Percentiles rank a stretch among this genome's conserved stretches.
These are phyloP conservation scores for Aythya baeri DNA, from an alignment of 2,113 vertebrate species.

Conservation along the genomic window DNA sequence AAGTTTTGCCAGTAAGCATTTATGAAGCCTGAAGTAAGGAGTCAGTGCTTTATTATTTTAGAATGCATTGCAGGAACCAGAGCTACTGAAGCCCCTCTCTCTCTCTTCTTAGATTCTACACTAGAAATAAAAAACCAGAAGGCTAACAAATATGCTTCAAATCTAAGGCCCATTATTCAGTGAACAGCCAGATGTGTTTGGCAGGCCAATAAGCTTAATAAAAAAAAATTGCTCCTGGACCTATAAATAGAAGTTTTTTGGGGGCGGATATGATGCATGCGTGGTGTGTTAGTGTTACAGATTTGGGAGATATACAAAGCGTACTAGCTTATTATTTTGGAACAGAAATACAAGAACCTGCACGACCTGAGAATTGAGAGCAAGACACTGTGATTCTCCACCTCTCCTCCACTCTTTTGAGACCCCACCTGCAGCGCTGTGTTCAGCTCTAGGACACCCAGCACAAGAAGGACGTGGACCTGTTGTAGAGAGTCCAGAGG, in stretches of 20 bases:
- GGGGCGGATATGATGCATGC: too few species aligned
- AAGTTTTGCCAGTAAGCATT: not conserved
- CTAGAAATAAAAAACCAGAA: not conserved
- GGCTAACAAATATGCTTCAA: not conserved
- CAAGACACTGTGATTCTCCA: not conserved
- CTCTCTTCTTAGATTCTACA: not conserved
- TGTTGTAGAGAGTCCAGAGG: not conserved
- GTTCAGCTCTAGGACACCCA: not conserved
- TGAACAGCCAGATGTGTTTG: not conserved
- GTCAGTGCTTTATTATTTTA: not conserved
- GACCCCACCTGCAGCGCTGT: not conserved
- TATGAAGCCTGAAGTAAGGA: not conserved
- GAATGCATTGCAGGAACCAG: not conserved
- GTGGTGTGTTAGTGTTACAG: rapidly evolving
- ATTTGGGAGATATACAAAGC: not conserved
- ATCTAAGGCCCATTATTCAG: not conserved
- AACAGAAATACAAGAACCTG: not conserved
- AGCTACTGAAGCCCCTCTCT: not conserved
- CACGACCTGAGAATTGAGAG: not conserved
- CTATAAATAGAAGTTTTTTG: not conserved
- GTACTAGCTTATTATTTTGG: not conserved
- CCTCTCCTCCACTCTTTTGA: not conserved
- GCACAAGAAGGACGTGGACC: not conserved
- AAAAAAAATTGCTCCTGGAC: not conserved
- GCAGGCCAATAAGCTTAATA: not conserved